These are phyloP conservation scores for Cyanistes caeruleus DNA, from an alignment of 2,113 vertebrate genomes.

Conservation along the genomic window DNA sequence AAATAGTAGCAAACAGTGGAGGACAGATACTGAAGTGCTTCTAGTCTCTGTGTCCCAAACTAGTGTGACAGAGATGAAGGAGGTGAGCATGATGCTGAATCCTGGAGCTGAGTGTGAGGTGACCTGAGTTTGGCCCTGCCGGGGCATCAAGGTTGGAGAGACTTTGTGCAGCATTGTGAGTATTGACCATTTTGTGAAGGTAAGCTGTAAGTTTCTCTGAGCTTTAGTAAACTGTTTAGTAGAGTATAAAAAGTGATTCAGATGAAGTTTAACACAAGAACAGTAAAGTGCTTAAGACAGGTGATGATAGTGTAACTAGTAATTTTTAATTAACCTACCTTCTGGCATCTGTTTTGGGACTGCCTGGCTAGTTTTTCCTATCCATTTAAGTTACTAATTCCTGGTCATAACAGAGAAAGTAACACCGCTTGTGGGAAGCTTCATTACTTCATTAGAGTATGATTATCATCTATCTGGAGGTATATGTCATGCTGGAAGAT, in stretches of 20 bases:
- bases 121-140: not conserved
- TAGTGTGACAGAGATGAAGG: not conserved
- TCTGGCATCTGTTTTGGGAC: not conserved
- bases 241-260: not conserved
- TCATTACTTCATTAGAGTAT: not conserved
- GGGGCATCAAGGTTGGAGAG: not conserved
- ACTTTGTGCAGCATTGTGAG: not conserved
- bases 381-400: not conserved
- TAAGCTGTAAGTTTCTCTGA: not conserved
- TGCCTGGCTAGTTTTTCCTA: not conserved
- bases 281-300: not conserved
- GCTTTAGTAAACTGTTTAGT: not conserved
- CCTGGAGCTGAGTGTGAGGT: not conserved
- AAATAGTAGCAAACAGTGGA: not conserved
- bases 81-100: rapidly evolving
- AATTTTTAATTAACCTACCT: not conserved
- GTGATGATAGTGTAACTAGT: not conserved
- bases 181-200: not conserved
- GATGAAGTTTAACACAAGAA: not conserved
- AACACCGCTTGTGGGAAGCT: not conserved
- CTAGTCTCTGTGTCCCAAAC: not conserved
- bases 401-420: not conserved
- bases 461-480: not conserved
- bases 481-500: rapidly evolving
- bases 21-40: not conserved